A percentile compares a stretch with the other conserved stretches of the same genome.
Conservation (phyloP, 2,888 invertebrate genomes). For the Eupithecia subfuscata region DNA sequence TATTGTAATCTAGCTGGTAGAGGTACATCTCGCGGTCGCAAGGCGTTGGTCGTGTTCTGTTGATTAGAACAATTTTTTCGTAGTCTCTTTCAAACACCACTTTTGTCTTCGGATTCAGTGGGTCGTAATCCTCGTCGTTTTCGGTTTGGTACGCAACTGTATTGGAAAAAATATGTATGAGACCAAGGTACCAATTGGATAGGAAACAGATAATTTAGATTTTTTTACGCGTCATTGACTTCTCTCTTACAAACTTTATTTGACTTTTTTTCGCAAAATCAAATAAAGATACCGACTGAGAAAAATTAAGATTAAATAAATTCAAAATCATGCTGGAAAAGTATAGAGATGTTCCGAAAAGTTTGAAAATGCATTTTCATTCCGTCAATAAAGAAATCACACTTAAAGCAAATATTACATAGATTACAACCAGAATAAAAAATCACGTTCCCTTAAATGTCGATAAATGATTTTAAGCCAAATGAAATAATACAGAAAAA, state of each 20-base stretch:
- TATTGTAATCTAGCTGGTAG: slow-evolving; percentile 80
- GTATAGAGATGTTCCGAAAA: slow-evolving; percentile 5
- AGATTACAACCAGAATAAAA: slow-evolving; percentile 1
- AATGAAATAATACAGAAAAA: not conserved
- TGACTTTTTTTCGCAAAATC: not conserved
- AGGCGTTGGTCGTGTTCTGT: slow-evolving; percentile 91
- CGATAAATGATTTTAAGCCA: not conserved
- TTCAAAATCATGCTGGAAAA: slow-evolving; percentile 26
- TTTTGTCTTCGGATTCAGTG: slow-evolving; percentile 66
- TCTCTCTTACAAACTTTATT: not conserved
- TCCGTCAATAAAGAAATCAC: slow-evolving; percentile 4
- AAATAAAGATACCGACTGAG: not conserved
- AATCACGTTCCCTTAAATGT: not conserved
- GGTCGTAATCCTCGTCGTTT: slow-evolving; percentile 79
- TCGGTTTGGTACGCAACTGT: slow-evolving; percentile 72
- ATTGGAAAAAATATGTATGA: slow-evolving; percentile 32
- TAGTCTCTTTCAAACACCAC: slow-evolving; percentile 73
- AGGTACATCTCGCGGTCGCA: slow-evolving; percentile 90
- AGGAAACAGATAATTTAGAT: not conserved
- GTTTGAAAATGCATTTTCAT: slow-evolving; percentile 6
- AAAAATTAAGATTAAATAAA: not conserved
- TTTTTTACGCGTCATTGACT: not conserved
- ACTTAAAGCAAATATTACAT: slow-evolving; percentile 7
- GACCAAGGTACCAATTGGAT: not conserved
- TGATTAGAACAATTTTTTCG: slow-evolving; percentile 87